Percentiles rank a stretch among this genome's conserved stretches.
Conservation (phyloP, 2,113 vertebrate species). For the Cardinalis cardinalis region DNA sequence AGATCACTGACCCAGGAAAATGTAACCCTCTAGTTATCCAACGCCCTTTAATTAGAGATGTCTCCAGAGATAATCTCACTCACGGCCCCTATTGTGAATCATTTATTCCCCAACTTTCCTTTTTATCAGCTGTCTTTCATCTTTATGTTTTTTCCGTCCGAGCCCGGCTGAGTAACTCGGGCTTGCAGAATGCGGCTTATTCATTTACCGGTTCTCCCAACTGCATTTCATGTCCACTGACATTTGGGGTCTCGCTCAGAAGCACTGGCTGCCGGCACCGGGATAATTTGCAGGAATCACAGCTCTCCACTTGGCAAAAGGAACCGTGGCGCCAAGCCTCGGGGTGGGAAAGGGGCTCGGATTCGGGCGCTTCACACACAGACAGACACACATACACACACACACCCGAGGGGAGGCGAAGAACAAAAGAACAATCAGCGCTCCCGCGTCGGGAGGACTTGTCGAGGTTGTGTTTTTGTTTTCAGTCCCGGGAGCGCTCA, state of each 20-base stretch:
- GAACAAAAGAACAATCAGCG: not conserved
- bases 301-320: not conserved
- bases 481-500: not conserved
- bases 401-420: rapidly evolving
- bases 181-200: not conserved
- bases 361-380: not conserved
- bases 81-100: not conserved
- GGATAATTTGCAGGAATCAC: not conserved
- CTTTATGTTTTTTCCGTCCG: not conserved
- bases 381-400: too few relatives aligned
- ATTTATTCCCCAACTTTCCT: slow-evolving; percentile 22
- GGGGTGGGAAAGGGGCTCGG: not conserved
- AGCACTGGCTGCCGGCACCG: not conserved
- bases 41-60: slow-evolving; percentile 40
- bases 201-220: not conserved
- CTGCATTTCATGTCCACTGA: not conserved
- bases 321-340: not conserved
- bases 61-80: slow-evolving; percentile 36
- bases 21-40: slow-evolving; percentile 34
- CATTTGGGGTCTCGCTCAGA: not conserved
- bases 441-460: rapidly evolving
- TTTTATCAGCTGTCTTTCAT: not conserved
- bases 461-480: not conserved
- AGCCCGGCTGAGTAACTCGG: not conserved
- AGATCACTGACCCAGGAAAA: slow-evolving; percentile 60